A percentile compares a stretch with the other conserved stretches of the same genome.
These are phyloP conservation scores for Alloscopus bannaensis DNA, from an alignment of 2,888 invertebrate genomes.

Conservation along the genomic window DNA sequence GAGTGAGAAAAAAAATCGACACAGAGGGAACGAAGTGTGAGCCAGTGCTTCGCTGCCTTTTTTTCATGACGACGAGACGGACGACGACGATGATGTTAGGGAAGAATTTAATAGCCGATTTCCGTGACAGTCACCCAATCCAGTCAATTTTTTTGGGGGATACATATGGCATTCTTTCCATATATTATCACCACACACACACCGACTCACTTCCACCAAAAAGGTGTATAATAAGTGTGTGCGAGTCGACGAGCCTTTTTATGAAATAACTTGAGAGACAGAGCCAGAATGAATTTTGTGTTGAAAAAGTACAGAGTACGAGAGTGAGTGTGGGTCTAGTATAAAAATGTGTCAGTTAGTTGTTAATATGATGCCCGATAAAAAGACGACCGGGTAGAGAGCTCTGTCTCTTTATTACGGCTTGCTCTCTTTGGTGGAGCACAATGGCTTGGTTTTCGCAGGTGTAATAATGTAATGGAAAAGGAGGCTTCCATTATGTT, in stretches of 20 bases:
- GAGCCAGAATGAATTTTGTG: slow-evolving; percentile 27
- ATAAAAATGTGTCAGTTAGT: slow-evolving; percentile 62
- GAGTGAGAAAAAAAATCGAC: slow-evolving; percentile 13
- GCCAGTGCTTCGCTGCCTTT: slow-evolving; percentile 43
- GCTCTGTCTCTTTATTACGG: no score
- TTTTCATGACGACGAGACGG: no score
- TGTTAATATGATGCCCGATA: slow-evolving; percentile 48
- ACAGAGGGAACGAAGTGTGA: slow-evolving; percentile 51
- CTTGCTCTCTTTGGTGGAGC: no score
- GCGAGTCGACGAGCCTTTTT: slow-evolving; percentile 34
- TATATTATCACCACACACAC: slow-evolving; percentile 29
- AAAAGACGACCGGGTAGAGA: neutral
- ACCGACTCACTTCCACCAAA: slow-evolving; percentile 14
- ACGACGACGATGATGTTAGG: slow-evolving; percentile 49
- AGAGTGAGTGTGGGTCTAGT: slow-evolving; percentile 19
- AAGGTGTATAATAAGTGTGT: neutral
- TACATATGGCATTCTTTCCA: slow-evolving; percentile 58
- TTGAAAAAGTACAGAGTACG: no score
- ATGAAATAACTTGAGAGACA: slow-evolving; percentile 44
- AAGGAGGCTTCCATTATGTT: slow-evolving; percentile 57
- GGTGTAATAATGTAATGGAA: slow-evolving; percentile 20
- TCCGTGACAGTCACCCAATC: slow-evolving; percentile 67
- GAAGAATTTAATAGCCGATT: slow-evolving; percentile 65
- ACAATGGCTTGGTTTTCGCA: slow-evolving; percentile 6
- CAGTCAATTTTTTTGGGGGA: slow-evolving; percentile 50